Percentiles rank a stretch among this genome's conserved stretches.
Evolutionary conservation across 2,113 vertebrate genomes (phyloP).

Genomic region (Equus quagga): DNA sequence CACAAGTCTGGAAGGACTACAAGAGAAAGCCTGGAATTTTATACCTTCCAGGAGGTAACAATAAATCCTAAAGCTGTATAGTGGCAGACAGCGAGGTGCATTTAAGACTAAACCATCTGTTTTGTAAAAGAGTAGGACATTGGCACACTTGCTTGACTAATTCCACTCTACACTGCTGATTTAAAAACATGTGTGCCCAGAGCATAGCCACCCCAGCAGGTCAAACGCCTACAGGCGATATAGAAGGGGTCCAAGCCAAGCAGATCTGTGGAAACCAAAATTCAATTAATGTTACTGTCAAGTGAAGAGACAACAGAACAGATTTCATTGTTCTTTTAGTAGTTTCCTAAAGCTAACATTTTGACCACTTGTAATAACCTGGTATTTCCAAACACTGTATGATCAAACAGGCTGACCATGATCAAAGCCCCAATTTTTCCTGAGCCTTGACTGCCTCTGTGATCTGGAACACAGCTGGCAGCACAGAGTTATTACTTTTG

Average conservation of each 20-base stretch:
- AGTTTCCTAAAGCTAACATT: neutral
- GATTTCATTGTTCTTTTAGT: neutral
- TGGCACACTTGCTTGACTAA: neutral
- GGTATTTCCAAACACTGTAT: neutral
- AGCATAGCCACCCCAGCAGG: neutral
- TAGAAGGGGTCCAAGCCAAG: neutral
- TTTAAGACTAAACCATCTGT: neutral
- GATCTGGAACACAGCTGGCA: conserved; percentile 31
- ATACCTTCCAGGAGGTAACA: conserved; percentile 8
- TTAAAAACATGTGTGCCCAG: neutral
- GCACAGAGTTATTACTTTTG: conserved; percentile 4
- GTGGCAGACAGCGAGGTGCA: neutral
- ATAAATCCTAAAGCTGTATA: neutral
- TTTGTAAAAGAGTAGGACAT: neutral
- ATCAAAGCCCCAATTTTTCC: conserved; percentile 48
- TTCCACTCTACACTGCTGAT: neutral
- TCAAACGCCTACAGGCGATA: neutral
- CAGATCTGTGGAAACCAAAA: neutral
- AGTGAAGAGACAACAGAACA: neutral
- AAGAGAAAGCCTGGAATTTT: conserved; percentile 51
- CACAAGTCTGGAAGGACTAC: neutral
- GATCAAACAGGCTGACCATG: neutral
- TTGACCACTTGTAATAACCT: neutral
- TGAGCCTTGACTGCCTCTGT: conserved; percentile 52
- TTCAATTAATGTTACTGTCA: neutral